These are phyloP conservation scores for Hycleus phaleratus DNA, from an alignment of 1,140 invertebrate species.

Conservation along the genomic window DNA sequence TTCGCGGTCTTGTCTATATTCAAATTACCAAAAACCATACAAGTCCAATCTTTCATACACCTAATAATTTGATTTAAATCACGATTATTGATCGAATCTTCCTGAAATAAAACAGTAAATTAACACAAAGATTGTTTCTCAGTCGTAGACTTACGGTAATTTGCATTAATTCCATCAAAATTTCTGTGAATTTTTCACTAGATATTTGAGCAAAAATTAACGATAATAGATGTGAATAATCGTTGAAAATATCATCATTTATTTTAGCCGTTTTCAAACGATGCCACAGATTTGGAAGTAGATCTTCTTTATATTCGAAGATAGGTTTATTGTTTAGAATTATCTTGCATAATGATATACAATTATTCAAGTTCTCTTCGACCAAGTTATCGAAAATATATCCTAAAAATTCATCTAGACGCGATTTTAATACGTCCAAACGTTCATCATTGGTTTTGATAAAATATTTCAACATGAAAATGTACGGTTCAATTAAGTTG, in stretches of 20 bases:
- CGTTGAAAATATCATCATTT: slow-evolving; percentile 10
- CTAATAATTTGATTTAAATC: slow-evolving; percentile 18
- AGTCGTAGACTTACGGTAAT: slow-evolving; percentile 19
- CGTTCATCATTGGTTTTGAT: slow-evolving; percentile 13
- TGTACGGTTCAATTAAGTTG: slow-evolving; percentile 14
- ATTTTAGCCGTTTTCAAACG: slow-evolving; percentile 19
- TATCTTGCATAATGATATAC: slow-evolving; percentile 12
- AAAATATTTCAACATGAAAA: slow-evolving; percentile 12
- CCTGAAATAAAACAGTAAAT: not conserved
- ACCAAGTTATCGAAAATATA: slow-evolving; percentile 12
- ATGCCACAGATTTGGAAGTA: slow-evolving; percentile 29
- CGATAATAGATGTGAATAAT: slow-evolving; percentile 26
- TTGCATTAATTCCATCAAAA: slow-evolving; percentile 23
- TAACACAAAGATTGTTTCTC: not conserved
- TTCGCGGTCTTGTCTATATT: too few relatives aligned
- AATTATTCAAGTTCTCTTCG: slow-evolving; percentile 20
- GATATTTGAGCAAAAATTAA: slow-evolving; percentile 26
- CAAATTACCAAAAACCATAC: not conserved
- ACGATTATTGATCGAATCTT: slow-evolving; percentile 12
- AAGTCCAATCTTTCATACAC: slow-evolving; percentile 17
- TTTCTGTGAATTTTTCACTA: slow-evolving; percentile 26
- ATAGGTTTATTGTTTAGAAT: slow-evolving; percentile 27
- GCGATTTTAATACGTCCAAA: slow-evolving; percentile 4
- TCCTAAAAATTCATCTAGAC: slow-evolving; percentile 13
- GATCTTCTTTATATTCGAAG: slow-evolving; percentile 18